These are phyloP conservation scores for Smithornis capensis DNA, from an alignment of 2,113 vertebrate genomes.

Conservation along the genomic window DNA sequence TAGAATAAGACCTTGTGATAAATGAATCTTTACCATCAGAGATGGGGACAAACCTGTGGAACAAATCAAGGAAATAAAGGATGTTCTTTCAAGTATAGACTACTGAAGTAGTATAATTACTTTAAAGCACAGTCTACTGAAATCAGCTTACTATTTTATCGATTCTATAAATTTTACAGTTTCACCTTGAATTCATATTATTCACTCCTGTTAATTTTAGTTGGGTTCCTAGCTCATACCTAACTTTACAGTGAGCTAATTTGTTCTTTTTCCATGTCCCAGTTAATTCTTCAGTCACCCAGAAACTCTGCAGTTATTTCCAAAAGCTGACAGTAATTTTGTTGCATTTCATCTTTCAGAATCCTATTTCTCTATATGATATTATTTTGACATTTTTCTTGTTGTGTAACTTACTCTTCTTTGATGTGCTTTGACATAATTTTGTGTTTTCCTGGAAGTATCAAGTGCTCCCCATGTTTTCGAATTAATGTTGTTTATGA, in stretches of 20 bases:
- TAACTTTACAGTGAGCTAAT: background rate
- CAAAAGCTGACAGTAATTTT: background rate
- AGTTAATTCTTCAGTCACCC: background rate
- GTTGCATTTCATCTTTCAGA: background rate
- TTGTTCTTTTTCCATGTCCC: background rate
- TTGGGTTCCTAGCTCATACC: background rate
- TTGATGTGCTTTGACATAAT: background rate
- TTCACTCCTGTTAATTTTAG: background rate
- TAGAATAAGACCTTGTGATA: background rate
- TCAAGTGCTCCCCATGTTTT: background rate
- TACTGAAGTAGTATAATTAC: too few species aligned
- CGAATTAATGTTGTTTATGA: background rate
- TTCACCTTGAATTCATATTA: background rate
- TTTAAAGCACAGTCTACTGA: too few species aligned
- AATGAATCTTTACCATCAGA: background rate
- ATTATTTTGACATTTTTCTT: background rate
- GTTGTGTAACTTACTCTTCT: background rate
- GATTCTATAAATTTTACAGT: background rate
- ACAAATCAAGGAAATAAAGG: background rate
- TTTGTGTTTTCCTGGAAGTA: slow-evolving; percentile 4
- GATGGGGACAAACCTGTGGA: background rate
- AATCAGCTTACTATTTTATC: background rate
- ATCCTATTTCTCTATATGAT: background rate
- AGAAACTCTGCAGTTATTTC: background rate
- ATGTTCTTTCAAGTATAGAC: background rate